Base-by-base conservation (phyloP, 2,888 invertebrate species). In the Gortyna flavago region DNA sequence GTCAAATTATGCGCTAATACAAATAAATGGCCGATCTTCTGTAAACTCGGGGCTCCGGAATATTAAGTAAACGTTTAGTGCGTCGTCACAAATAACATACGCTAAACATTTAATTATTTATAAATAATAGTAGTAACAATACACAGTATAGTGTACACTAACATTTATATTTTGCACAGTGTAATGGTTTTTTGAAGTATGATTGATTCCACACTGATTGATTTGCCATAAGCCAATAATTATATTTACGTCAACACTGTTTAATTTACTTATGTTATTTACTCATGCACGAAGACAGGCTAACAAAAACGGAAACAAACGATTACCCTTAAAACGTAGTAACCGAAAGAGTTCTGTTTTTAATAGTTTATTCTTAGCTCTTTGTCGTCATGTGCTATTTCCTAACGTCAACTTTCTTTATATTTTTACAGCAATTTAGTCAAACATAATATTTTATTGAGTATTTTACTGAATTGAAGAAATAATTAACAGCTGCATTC, bases 401-500 rank as follows among this genome's bases (percentile, higher is more conserved):
- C 54, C 16, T 75, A 44, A 32, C 13, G 21, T 21, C 32, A 9
- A 29, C 51, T 29, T 51, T 54, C 29, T 51, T 48, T 35, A 54
- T 44, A 70, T 77, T 57, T 77, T 67, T 66, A 77, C 80, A 71
- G 71, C 59, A 79, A 84, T 75, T 84, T 75, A 72, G 64, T 71
- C 71, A 61, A 81, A 78, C 62, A 75, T 72, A 75, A 72, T 32
- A 62, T 51, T 44, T 67, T 54, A 64, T 51, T 35, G 77, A 85
- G 76, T 79, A 87, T 75, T 84, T 75, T n/a, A 83, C 77, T 76
- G 79, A 86, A 83, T 85, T 85, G 79, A 81, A 83, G 82, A 75
- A 67, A 38, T 71, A 62, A 18, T 62, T 16, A 61, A 29, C 38
- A 54, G 32, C n/a, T 59, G 44, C n/a, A 64, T 44, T 16, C 51